A percentile compares a stretch with the other conserved stretches of the same genome.
phyloP scores from a whole-genome alignment of 1,140 invertebrate species.

The Pemphigus obesinymphae region DNA sequence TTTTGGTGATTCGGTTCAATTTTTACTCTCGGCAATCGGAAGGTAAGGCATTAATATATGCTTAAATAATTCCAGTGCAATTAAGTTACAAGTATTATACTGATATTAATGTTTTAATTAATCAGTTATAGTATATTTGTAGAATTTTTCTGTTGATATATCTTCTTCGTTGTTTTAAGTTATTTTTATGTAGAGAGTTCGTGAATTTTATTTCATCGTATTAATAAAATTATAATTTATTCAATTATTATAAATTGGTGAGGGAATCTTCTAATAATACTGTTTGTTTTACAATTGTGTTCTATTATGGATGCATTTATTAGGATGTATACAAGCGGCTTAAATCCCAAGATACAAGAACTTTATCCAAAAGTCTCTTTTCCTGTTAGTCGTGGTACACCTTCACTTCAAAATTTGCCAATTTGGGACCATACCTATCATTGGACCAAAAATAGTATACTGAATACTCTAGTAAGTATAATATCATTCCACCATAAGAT shows the following conservation, averaged over 20 bases:
- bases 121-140: not conserved
- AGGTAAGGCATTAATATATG: no score
- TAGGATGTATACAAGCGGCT: not conserved
- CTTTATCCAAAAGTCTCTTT: constrained; percentile 62
- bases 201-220: no score
- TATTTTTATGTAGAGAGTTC: no score
- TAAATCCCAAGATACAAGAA: not conserved
- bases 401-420: constrained; percentile 65
- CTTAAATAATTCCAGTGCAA: no score
- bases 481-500: no score
- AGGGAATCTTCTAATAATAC: no score
- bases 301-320: not conserved
- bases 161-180: no score
- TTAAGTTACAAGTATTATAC: no score
- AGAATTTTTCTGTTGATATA: no score
- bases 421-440: constrained; percentile 64
- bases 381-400: constrained; percentile 69
- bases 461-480: not conserved
- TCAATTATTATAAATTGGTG: no score
- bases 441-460: not conserved
- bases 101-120: no score
- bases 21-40: not conserved
- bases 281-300: not conserved
- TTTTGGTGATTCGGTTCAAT: not conserved
- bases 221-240: no score